phyloP scores from a whole-genome alignment of 1,140 invertebrate genomes.

The Myzus persicae region DNA sequence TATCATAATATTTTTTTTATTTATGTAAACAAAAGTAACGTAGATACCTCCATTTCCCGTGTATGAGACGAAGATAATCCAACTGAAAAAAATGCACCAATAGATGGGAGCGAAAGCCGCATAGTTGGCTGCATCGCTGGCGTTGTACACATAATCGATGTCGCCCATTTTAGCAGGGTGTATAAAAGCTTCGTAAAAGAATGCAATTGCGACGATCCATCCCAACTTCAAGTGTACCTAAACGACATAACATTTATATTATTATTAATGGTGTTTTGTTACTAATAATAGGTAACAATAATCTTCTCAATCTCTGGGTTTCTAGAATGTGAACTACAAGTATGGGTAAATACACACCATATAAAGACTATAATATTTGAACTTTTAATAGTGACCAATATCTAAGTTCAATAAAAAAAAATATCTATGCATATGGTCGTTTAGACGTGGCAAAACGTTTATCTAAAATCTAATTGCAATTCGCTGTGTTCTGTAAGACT shows the following conservation, averaged over 20 bases:
- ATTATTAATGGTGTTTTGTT: background rate
- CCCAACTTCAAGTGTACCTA: constrained; percentile 68
- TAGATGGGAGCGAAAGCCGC: constrained; percentile 76
- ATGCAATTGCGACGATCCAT: constrained; percentile 67
- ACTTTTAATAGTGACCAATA: no score
- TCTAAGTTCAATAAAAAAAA: no score
- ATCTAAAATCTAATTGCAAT: no score
- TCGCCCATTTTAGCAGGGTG: constrained; percentile 73
- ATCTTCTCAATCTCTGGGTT: background rate
- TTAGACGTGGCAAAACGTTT: no score
- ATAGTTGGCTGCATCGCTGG: constrained; percentile 73
- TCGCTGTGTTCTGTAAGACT: no score
- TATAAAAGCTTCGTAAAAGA: constrained; percentile 69
- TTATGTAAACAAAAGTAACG: background rate
- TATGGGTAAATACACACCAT: no score
- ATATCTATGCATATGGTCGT: no score
- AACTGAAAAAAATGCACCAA: constrained; percentile 74
- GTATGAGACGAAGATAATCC: constrained; percentile 72
- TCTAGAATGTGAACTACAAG: background rate
- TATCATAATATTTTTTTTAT: background rate
- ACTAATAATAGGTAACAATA: background rate
- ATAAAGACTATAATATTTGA: no score
- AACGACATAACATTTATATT: background rate
- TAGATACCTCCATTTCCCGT: constrained; percentile 67
- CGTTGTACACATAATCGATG: constrained; percentile 73